phyloP scores from a whole-genome alignment of 2,888 invertebrate species.

The Scaptomyza polygonia region DNA sequence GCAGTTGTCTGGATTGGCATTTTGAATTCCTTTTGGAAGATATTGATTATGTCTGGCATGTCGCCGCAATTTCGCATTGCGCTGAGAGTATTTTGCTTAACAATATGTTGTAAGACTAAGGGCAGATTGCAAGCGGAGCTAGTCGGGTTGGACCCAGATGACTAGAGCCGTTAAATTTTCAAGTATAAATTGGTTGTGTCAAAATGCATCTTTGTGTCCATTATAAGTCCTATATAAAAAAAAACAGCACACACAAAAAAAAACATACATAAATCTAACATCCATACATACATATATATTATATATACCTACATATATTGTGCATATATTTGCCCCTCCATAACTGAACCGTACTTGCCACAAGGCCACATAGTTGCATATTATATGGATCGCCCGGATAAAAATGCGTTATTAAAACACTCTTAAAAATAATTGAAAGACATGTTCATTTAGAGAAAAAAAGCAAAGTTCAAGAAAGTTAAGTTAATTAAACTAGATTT shows the following conservation, averaged over 20 bases:
- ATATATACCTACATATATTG: background rate
- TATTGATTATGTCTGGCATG: slow-evolving; percentile 93
- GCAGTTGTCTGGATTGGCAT: slow-evolving; percentile 97
- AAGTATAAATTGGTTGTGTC: slow-evolving; percentile 60
- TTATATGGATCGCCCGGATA: slow-evolving; percentile 62
- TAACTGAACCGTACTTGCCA: slow-evolving; percentile 61
- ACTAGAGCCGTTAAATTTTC: slow-evolving; percentile 86
- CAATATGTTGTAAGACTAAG: slow-evolving; percentile 94
- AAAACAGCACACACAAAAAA: no score
- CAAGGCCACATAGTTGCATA: slow-evolving; percentile 74
- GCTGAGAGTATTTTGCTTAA: slow-evolving; percentile 93
- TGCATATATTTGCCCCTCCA: slow-evolving; percentile 30
- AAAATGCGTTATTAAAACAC: slow-evolving; percentile 30
- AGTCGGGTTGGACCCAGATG: slow-evolving; percentile 93
- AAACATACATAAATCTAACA: slow-evolving; percentile 1
- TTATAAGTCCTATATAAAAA: slow-evolving; percentile 13
- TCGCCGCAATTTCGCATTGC: slow-evolving; percentile 97
- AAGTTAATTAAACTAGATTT: slow-evolving; percentile 28
- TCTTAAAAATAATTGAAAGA: slow-evolving; percentile 61
- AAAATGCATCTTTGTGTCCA: slow-evolving; percentile 38
- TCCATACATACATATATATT: background rate
- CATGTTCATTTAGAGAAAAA: slow-evolving; percentile 62
- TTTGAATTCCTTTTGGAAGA: slow-evolving; percentile 97
- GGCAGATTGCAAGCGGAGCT: slow-evolving; percentile 93
- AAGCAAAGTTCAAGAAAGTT: slow-evolving; percentile 3